Conservation (phyloP, 2,113 vertebrate species). For the Caranx melampygus region DNA sequence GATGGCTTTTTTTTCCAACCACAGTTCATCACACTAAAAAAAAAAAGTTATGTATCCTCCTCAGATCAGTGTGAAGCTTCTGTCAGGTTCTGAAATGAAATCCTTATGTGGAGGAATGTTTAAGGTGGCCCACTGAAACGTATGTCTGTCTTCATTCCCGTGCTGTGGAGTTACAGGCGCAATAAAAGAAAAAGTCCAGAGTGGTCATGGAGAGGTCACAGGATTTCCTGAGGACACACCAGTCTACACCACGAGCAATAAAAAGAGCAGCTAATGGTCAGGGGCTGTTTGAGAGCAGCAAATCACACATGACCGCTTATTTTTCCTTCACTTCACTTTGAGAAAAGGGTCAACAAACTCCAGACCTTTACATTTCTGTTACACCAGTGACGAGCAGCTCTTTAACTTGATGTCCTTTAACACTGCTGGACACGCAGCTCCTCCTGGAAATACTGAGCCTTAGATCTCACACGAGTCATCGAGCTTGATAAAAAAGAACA, state of each 20-base stretch:
- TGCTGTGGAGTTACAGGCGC: constrained; percentile 53
- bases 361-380: neutral
- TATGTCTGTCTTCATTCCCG: constrained; percentile 18
- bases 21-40: neutral
- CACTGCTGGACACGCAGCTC: neutral
- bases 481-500: constrained; percentile 36
- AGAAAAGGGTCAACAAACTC: neutral
- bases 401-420: neutral
- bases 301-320: no score
- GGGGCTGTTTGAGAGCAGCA: neutral
- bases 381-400: neutral
- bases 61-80: neutral
- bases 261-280: constrained; percentile 24
- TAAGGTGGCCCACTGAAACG: neutral
- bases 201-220: constrained; percentile 70
- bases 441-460: constrained; percentile 13
- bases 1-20: constrained; percentile 26
- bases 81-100: neutral
- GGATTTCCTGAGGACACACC: constrained; percentile 44
- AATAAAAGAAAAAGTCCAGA: constrained; percentile 33
- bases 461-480: constrained; percentile 21
- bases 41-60: neutral
- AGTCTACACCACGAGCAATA: constrained; percentile 19
- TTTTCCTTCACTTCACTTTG: neutral
- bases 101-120: neutral